Percentiles rank a stretch among this genome's conserved stretches.
Conservation (phyloP, 2,888 invertebrate species). For the Galeruca laticollis region DNA sequence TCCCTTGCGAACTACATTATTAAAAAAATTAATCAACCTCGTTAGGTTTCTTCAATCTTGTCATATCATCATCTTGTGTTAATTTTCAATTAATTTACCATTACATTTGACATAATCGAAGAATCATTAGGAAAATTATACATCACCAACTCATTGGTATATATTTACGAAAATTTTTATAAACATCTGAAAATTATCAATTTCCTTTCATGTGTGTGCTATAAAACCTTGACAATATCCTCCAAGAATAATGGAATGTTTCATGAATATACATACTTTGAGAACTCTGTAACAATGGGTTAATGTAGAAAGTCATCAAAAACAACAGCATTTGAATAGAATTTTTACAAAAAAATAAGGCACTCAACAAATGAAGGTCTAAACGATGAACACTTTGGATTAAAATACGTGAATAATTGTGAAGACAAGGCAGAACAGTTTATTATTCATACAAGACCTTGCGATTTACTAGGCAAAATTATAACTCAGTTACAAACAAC, state of each 20-base stretch:
- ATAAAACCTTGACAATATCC: slow-evolving; percentile 44
- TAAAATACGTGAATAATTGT: neutral
- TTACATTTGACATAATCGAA: slow-evolving; percentile 20
- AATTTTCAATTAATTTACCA: slow-evolving; percentile 3
- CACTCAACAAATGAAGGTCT: slow-evolving; percentile 4
- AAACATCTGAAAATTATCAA: slow-evolving; percentile 44
- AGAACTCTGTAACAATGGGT: slow-evolving; percentile 44
- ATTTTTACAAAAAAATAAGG: slow-evolving; percentile 3
- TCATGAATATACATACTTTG: slow-evolving; percentile 46
- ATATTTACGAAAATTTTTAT: slow-evolving; percentile 40
- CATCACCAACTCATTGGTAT: slow-evolving; percentile 21
- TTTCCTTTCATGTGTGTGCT: slow-evolving; percentile 44
- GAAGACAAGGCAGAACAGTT: neutral
- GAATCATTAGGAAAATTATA: slow-evolving; percentile 33
- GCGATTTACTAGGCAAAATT: no score
- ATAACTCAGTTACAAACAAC: no score
- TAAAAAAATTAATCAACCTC: neutral
- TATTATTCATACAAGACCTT: neutral
- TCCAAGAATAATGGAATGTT: slow-evolving; percentile 45
- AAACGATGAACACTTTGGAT: no score
- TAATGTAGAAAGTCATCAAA: slow-evolving; percentile 39
- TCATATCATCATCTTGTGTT: slow-evolving; percentile 4
- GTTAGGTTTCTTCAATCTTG: neutral
- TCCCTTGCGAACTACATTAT: neutral
- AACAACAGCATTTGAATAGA: slow-evolving; percentile 25